Base-by-base conservation (phyloP, 2,797 vertebrate genomes). In the Channa striata region DNA sequence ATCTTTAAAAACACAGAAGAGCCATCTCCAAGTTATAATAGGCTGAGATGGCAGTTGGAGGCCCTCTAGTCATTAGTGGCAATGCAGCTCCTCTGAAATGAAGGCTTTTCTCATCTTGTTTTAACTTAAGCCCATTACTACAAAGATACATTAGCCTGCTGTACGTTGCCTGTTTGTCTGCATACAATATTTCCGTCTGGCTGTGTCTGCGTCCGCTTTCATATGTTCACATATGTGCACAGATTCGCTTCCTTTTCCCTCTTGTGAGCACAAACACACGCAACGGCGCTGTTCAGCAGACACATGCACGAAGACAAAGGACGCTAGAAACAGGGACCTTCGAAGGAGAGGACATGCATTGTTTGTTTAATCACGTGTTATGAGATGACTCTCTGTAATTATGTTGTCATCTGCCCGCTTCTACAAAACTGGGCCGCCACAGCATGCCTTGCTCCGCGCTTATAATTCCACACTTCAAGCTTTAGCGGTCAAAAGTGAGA, bases 281-380 rank as follows among this genome's bases (percentile, higher is more conserved):
- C 68, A 65, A 49, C 58, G 1, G 37, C 9, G 59, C 80, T 33
- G 56, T 72, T 85, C 78, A 50, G 56, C 63, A 63, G 81, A 80
- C 76, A 57, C 79, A 74, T 62, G 73, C 78, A 58, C 19, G 59
- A 68, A 80, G 78, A 91, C 85, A 91, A 92, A 89, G 74, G 81
- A 77, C 9, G 51, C 54, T 12, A 43, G 66, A 68, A 77, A 59
- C n/a, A 8, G 67, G 84, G 87, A 84, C 74, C 72, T 86, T 79
- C 85, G 81, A 82, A 89, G 73, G 79, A 86, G 85, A 87, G 66
- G 87, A 85, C 90, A 91, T 78, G 86, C 79, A 87, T 91, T 90
- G 88, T 93, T 90, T 91, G 82, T 91, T 91, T 92, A 92, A 93
- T 94, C 89, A 87, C 81, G 78, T 91, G 90, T 92, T 87, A 85